These are phyloP conservation scores for Pollenia griseotomentosa DNA, from an alignment of 2,888 invertebrate species.

Conservation along the genomic window DNA sequence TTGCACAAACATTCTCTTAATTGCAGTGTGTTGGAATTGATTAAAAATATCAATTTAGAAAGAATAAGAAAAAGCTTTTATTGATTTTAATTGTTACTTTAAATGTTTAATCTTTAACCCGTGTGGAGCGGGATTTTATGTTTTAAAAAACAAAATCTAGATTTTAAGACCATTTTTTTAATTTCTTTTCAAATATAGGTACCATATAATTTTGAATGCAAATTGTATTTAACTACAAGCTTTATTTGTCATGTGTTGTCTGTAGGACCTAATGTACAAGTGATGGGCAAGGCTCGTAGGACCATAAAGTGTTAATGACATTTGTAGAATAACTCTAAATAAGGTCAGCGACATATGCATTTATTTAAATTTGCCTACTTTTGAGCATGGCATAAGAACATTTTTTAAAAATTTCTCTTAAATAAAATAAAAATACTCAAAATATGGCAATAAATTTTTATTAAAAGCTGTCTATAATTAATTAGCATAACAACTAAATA, in stretches of 20 bases:
- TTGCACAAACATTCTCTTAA: conserved; percentile 36
- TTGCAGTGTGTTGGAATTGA: conserved; percentile 52
- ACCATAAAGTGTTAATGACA: conserved; percentile 35
- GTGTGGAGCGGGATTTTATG: background rate
- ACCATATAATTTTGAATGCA: too few species aligned
- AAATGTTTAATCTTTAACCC: conserved; percentile 62
- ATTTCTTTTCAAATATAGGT: too few species aligned
- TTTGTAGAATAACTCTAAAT: background rate
- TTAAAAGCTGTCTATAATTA: conserved; percentile 53
- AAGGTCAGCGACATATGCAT: conserved; percentile 38
- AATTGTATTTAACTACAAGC: background rate
- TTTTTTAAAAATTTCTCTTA: conserved; percentile 31
- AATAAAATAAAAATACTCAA: background rate
- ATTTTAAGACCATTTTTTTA: too few species aligned
- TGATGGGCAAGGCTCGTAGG: too few species aligned
- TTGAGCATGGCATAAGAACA: background rate
- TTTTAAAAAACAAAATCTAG: background rate
- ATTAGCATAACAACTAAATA: conserved; percentile 25
- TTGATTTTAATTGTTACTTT: conserved; percentile 59
- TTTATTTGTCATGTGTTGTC: background rate
- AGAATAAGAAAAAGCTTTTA: conserved; percentile 35
- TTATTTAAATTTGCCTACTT: conserved; percentile 49
- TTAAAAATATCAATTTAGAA: conserved; percentile 26
- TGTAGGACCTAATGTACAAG: too few species aligned
- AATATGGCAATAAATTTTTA: conserved; percentile 62